phyloP scores from a whole-genome alignment of 1,140 invertebrate species.

The Delia radicum region DNA sequence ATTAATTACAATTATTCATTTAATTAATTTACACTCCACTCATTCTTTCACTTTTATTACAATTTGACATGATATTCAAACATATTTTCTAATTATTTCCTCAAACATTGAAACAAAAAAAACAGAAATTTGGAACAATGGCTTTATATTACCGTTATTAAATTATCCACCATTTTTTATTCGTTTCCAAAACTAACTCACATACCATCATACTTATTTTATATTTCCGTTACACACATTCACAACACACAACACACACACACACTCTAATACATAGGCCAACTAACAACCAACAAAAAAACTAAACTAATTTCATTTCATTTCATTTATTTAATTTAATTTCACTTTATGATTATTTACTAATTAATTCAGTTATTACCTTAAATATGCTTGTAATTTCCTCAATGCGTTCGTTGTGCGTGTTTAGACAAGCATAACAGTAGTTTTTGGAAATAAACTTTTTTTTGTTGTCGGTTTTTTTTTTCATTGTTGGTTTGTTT shows the following conservation, averaged over 20 bases:
- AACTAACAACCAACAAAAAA: too few species aligned
- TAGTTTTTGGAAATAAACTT: too few species aligned
- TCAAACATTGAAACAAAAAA: not conserved
- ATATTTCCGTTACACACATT: not conserved
- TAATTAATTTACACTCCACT: too few species aligned
- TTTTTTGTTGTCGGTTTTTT: too few species aligned
- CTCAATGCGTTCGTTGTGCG: not conserved
- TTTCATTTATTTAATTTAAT: conserved; percentile 1
- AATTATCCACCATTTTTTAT: not conserved
- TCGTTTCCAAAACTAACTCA: not conserved
- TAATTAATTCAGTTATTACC: conserved; percentile 16
- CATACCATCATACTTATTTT: not conserved
- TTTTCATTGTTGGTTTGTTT: not conserved
- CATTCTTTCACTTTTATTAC: not conserved
- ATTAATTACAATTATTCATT: too few species aligned
- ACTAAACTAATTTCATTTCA: not conserved
- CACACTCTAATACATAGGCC: too few species aligned
- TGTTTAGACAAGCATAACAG: conserved; percentile 2
- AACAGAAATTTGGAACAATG: not conserved
- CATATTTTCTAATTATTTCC: conserved; percentile 12
- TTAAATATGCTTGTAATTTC: conserved; percentile 6
- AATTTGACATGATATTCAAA: conserved; percentile 3
- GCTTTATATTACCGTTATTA: conserved; percentile 7
- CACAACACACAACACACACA: not conserved
- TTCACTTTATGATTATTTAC: not conserved